Conservation (phyloP, 37 sponge, comb jelly and placozoan species). For the Crambe crambe region DNA sequence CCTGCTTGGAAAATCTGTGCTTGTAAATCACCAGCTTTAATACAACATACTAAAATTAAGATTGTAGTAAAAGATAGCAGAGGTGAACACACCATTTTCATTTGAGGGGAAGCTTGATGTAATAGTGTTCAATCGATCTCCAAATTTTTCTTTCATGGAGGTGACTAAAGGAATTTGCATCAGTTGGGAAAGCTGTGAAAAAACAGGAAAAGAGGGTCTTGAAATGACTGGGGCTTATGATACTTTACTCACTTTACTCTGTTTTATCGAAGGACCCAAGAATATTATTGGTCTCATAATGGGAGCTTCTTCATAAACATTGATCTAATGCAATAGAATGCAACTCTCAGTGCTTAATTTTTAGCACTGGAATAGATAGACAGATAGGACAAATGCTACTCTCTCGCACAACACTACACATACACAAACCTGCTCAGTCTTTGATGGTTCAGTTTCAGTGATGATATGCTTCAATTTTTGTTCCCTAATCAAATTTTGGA, state of each 20-base stretch:
- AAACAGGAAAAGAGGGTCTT: neutral
- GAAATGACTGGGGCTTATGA: neutral
- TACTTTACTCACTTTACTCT: slow-evolving; percentile 13
- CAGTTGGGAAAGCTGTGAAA: slow-evolving; percentile 27
- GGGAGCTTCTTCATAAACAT: slow-evolving; percentile 42
- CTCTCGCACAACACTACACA: neutral
- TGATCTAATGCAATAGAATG: neutral
- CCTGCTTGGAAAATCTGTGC: slow-evolving; percentile 37
- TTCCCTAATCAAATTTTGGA: neutral
- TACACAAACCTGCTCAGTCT: neutral
- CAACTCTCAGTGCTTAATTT: too few relatives aligned
- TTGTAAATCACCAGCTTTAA: neutral
- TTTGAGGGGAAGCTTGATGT: neutral
- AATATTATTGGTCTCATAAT: slow-evolving; percentile 53
- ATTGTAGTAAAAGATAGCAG: neutral
- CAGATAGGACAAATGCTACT: slow-evolving; percentile 1
- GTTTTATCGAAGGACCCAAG: slow-evolving; percentile 35
- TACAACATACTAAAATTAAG: too few relatives aligned
- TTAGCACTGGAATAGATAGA: neutral
- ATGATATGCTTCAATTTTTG: neutral
- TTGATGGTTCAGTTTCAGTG: neutral
- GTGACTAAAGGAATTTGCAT: slow-evolving; percentile 37
- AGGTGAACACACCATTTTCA: neutral
- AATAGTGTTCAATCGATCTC: slow-evolving; percentile 22
- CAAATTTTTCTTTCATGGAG: slow-evolving; percentile 44